Evolutionary conservation across 2,888 invertebrate genomes (phyloP), one percentile per base, ranked within the genome.

Genomic region (Aleiodes testaceus): DNA sequence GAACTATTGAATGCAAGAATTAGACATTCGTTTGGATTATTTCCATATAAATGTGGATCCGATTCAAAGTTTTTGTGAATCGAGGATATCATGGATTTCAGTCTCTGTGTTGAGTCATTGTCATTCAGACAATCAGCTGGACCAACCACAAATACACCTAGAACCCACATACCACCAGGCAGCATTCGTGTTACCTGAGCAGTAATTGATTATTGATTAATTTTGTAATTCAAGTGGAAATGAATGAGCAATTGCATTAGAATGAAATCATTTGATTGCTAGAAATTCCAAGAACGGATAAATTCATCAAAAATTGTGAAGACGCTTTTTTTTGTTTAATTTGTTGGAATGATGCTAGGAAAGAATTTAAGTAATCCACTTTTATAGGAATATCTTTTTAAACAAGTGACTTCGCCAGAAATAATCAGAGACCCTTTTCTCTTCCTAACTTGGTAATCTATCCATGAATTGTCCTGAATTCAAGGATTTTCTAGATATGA

Each of bases 81-180:
- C 59, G 90, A 88, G 68, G 88, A 88, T 20, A 93, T 82, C 77
- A 92, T 88, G 5, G 90, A 87, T 84, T 89, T 90, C 1, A 93
- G 83, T 88, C 92, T 92, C 63, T 89, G 87, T 67, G 90, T 88
- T 77, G 90, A 88, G 66, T 89, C 89, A 36, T 89, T 88, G 68
- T 91, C 89, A 72, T 88, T 90, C 79, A 93, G 90, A 67, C 92
- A 87, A 79, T 93, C 92, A 75, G 91, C 91, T 74, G 91, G 90
- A 16, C 92, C 92, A 66, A 93, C 91, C 36, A 95, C 88, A 87
- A 96, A 97, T 79, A 96, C 89, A 76, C 94, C 97, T 83, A 96
- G 89, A 61, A 97, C 93, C 88, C 92, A 92, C 90, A 97, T 92
- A 55, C 97, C 97, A 50, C 97, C 97, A 42, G 97, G 95, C 74